Base-by-base conservation (phyloP, 2,113 vertebrate species). In the Chinchilla lanigera region DNA sequence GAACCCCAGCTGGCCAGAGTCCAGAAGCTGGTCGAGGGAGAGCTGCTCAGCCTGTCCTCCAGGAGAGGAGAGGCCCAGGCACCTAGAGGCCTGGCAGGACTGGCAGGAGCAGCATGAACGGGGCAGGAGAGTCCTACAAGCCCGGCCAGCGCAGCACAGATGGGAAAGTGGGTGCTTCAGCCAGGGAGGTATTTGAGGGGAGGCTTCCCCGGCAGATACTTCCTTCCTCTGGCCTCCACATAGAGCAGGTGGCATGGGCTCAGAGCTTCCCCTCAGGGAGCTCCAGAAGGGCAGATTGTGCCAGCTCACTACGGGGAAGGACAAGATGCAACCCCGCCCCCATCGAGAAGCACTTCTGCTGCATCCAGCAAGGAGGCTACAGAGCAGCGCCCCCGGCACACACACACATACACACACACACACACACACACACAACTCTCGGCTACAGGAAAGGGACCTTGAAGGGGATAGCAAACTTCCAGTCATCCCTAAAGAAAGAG, bases 381-480 rank as follows among this genome's bases (percentile, higher is more conserved):
- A 7, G 80, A 16, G 26, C 22, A 14, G n/a, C 24, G 5, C 71
- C n/a, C 17, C 35, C 8, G 19, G 33, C 33, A 24, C 13, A 16
- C 60, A 3, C 28, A 28, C 28, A 6, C 9, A 8, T n/a, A 17
- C 30, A 5, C 47, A 60, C 58, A 8, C 60, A 26, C 47, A 16
- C 20, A 13, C 60, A 26, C 41, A 7, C 61, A 69, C 38, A 35
- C 52, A 67, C 56, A 67, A 1, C 24, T 67, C 35, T 4, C 84
- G 7, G 30, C 19, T 58, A 22, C n/a, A 90, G 20, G 56, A 60
- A 86, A 16, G 60, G 50, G 52, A 38, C 17, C 16, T 56, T 88
- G 91, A 95, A 87, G 20, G 38, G 67, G 78, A 86, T 41, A 92
- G 41, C 93, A 93, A 94, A 80, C 65, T 60, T 26, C 47, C 81